Evolutionary conservation across 1,140 invertebrate genomes (phyloP).

Genomic region (Drosophila auraria): DNA sequence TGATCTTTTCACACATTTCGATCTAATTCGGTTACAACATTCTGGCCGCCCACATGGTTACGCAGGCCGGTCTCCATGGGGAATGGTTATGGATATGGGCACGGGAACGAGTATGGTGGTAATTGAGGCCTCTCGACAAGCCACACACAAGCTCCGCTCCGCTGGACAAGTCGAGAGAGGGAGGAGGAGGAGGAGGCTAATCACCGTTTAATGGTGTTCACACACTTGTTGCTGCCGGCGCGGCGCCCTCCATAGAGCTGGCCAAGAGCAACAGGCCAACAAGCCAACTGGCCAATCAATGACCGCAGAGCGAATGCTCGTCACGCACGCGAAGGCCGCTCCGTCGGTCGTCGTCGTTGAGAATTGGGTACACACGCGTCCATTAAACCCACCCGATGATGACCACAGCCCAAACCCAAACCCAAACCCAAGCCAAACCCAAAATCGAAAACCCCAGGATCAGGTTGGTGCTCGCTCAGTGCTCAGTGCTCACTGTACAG

Average conservation of each 20-base stretch:
- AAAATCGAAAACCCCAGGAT: conserved; percentile 2
- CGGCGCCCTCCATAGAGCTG: conserved; percentile 74
- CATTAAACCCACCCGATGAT: conserved; percentile 59
- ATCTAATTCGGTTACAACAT: conserved; percentile 39
- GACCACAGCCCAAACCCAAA: conserved; percentile 20
- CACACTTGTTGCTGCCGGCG: conserved; percentile 78
- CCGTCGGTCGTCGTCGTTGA: conserved; percentile 35
- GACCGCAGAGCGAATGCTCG: conserved; percentile 78
- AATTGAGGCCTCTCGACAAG: conserved; percentile 52
- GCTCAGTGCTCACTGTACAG: conserved; percentile 31
- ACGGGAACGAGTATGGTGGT: conserved; percentile 27
- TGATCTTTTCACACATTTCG: conserved; percentile 18
- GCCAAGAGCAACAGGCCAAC: conserved; percentile 45
- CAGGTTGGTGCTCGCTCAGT: conserved; percentile 13
- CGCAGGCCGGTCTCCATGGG: conserved; percentile 49
- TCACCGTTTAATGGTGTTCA: conserved; percentile 81
- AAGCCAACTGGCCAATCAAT: conserved; percentile 69
- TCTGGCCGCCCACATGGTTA: conserved; percentile 59
- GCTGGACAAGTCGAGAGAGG: not conserved
- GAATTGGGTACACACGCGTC: conserved; percentile 74
- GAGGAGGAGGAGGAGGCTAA: conserved; percentile 55
- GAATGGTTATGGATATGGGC: conserved; percentile 15
- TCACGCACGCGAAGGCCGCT: conserved; percentile 80
- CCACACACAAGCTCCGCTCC: conserved; percentile 32
- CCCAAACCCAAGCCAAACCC: not conserved